These are phyloP conservation scores for Brotogeris chrysoptera DNA, from an alignment of 2,797 vertebrate species.

Conservation along the genomic window DNA sequence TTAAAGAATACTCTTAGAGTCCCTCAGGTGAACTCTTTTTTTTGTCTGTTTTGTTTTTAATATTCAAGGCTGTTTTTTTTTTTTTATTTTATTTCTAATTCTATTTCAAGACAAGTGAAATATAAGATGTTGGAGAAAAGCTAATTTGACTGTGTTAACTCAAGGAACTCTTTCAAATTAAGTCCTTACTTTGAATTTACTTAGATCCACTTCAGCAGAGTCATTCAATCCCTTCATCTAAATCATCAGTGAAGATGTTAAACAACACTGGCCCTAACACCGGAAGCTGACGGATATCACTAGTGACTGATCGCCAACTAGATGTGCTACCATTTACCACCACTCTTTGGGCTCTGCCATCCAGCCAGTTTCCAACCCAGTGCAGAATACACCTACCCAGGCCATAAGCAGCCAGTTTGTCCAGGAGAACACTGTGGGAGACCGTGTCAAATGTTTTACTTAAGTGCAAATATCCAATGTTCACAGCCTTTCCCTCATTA, in stretches of 20 bases:
- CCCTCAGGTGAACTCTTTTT: background rate
- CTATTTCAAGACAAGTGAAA: background rate
- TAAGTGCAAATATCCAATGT: background rate
- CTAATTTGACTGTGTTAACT: background rate
- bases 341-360: background rate
- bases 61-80: background rate
- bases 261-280: background rate
- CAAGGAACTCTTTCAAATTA: background rate
- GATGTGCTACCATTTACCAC: background rate
- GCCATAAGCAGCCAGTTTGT: background rate
- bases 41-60: background rate
- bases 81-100: background rate
- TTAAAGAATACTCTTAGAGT: background rate
- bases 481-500: background rate
- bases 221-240: background rate
- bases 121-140: background rate
- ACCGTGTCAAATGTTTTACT: background rate
- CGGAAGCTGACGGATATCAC: background rate
- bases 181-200: background rate
- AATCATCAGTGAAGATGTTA: background rate
- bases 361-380: background rate
- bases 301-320: background rate
- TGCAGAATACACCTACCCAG: background rate
- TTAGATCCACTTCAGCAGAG: background rate
- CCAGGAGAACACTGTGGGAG: background rate